Evolutionary conservation across 2,113 vertebrate species (phyloP).

Genomic region (Corythoichthys haematopterus): DNA sequence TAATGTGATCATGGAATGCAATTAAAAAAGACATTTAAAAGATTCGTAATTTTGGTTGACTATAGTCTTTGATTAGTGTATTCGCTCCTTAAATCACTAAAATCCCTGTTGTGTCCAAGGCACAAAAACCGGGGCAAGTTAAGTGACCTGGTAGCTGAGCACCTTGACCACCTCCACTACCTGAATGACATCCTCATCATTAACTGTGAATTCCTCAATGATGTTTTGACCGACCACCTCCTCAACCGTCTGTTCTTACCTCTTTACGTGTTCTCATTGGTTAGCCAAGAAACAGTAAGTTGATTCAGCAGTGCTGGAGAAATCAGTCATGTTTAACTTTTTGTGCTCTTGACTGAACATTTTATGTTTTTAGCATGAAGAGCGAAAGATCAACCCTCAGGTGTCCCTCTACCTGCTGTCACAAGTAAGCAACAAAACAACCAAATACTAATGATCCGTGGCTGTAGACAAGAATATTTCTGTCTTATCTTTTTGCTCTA

Average conservation of each 20-base stretch:
- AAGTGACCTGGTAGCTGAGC: constrained; percentile 94
- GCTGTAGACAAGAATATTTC: neutral
- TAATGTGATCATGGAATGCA: neutral
- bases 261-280: constrained; percentile 91
- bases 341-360: neutral
- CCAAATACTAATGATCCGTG: neutral
- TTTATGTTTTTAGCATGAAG: constrained; percentile 74
- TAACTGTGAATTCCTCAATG: constrained; percentile 97
- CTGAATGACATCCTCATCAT: constrained; percentile 98
- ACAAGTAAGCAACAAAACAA: constrained; percentile 74
- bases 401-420: constrained; percentile 96
- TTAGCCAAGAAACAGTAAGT: constrained; percentile 79
- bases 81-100: neutral
- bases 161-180: constrained; percentile 96
- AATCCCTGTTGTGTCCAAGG: constrained; percentile 60
- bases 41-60: neutral
- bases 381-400: constrained; percentile 90
- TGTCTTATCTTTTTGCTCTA: no score
- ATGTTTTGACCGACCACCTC: constrained; percentile 93
- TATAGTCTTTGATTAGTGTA: neutral
- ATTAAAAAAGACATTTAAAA: neutral
- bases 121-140: constrained; percentile 92
- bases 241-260: constrained; percentile 96
- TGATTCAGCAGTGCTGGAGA: neutral
- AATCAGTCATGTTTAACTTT: neutral